A percentile compares a stretch with the other conserved stretches of the same genome.
Conservation (phyloP, 2,113 vertebrate genomes). For the Orycteropus afer region DNA sequence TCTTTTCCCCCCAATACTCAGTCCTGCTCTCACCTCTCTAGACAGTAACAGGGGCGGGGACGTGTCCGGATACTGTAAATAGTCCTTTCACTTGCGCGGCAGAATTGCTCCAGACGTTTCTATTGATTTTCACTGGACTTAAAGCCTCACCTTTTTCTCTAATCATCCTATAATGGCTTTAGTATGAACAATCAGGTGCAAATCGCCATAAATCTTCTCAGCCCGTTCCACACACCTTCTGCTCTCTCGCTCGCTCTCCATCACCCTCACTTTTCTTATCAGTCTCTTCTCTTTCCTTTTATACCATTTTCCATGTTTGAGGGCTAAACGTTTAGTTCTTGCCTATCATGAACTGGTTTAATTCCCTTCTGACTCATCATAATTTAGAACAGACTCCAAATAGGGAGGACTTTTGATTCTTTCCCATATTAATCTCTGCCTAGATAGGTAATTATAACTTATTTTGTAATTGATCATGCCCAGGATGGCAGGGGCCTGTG, state of each 20-base stretch:
- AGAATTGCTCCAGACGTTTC: slow-evolving; percentile 98
- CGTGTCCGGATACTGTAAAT: slow-evolving; percentile 90
- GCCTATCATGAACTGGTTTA: background rate
- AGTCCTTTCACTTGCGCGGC: slow-evolving; percentile 89
- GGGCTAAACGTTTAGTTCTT: background rate
- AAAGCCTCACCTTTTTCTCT: slow-evolving; percentile 99
- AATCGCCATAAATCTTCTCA: slow-evolving; percentile 97
- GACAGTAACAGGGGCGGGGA: slow-evolving; percentile 80
- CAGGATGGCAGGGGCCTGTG: background rate
- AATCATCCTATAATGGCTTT: slow-evolving; percentile 99
- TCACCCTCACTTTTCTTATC: slow-evolving; percentile 76
- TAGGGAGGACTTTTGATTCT: background rate
- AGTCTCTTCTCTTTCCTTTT: slow-evolving; percentile 66
- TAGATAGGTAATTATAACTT: background rate
- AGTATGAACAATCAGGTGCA: slow-evolving; percentile 99
- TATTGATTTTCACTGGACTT: slow-evolving; percentile 99
- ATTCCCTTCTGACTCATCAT: background rate
- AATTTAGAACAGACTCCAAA: background rate
- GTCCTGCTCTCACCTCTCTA: slow-evolving; percentile 42
- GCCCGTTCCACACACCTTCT: slow-evolving; percentile 90
- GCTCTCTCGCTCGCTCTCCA: slow-evolving; percentile 77
- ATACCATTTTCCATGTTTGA: fast-evolving
- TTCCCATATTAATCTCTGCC: fast-evolving
- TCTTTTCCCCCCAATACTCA: background rate
- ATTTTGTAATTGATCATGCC: background rate